Evolutionary conservation across 2,797 vertebrate genomes (phyloP).

Genomic region (Myotis daubentonii): DNA sequence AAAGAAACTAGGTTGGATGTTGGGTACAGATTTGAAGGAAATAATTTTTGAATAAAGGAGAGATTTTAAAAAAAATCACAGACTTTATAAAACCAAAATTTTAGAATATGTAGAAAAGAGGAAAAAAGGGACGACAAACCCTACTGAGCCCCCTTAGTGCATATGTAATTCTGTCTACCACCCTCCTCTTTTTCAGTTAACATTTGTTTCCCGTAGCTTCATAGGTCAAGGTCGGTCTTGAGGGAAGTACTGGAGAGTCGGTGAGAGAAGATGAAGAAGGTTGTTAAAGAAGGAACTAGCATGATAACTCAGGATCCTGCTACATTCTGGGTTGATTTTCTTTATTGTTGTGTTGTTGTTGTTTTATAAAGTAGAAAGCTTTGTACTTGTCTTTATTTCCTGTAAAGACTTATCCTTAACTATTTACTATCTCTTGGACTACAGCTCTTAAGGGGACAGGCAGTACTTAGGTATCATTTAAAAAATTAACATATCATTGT

Average conservation of each 20-base stretch:
- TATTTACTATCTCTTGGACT: neutral
- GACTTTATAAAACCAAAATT: neutral
- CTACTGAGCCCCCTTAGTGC: neutral
- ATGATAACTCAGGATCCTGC: neutral
- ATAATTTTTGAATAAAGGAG: neutral
- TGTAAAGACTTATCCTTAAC: slow-evolving; percentile 8
- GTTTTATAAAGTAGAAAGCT: neutral
- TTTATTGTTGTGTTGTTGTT: neutral
- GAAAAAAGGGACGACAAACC: neutral
- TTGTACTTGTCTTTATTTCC: neutral
- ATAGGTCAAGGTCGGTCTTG: neutral
- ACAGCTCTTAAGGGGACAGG: neutral
- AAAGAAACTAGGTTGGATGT: neutral
- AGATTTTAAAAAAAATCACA: neutral
- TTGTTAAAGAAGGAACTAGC: neutral
- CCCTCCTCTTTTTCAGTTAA: neutral
- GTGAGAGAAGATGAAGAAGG: neutral
- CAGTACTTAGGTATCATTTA: neutral
- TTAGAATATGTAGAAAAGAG: slow-evolving; percentile 12
- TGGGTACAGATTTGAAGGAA: neutral
- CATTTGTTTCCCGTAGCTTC: neutral
- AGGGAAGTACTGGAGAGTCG: neutral
- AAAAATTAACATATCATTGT: neutral
- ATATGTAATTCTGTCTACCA: neutral
- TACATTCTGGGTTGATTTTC: neutral